These are phyloP conservation scores for Drymodes brunneopygia DNA, from an alignment of 2,113 vertebrate species.

Conservation along the genomic window DNA sequence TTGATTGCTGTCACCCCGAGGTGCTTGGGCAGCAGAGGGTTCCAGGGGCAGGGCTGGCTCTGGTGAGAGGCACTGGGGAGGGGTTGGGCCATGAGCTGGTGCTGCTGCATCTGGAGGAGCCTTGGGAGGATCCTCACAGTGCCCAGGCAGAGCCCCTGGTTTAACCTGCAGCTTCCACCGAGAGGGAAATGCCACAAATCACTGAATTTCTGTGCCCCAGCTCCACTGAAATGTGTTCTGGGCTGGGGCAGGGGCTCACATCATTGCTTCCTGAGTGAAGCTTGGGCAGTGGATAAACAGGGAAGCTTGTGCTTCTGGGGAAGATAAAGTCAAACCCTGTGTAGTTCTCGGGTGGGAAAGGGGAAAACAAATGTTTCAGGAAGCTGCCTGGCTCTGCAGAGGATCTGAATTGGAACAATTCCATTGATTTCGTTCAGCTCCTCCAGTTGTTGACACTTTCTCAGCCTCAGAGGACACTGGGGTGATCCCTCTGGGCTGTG, in stretches of 20 bases:
- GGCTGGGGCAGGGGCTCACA: not conserved
- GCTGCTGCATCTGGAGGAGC: not conserved
- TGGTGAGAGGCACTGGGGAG: not conserved
- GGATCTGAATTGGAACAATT: not conserved
- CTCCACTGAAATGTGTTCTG: not conserved
- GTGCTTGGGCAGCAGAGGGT: not conserved
- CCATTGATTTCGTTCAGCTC: not conserved
- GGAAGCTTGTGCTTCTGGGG: not conserved
- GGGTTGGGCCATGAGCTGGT: not conserved
- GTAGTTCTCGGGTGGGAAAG: not conserved
- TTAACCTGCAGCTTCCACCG: not conserved
- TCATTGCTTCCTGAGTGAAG: not conserved
- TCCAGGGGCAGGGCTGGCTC: not conserved
- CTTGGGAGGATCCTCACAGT: not conserved
- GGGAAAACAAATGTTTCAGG: not conserved
- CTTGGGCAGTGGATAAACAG: not conserved
- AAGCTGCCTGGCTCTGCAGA: not conserved
- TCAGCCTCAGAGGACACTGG: not conserved
- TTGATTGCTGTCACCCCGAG: not conserved
- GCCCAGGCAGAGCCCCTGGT: not conserved
- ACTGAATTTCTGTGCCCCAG: not conserved
- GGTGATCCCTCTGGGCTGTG: not conserved
- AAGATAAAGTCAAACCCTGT: not conserved
- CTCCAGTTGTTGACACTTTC: not conserved
- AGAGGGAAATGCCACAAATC: not conserved